Evolutionary conservation across 1,140 invertebrate genomes (phyloP).

Genomic region (Macrosteles quadrilineatus): DNA sequence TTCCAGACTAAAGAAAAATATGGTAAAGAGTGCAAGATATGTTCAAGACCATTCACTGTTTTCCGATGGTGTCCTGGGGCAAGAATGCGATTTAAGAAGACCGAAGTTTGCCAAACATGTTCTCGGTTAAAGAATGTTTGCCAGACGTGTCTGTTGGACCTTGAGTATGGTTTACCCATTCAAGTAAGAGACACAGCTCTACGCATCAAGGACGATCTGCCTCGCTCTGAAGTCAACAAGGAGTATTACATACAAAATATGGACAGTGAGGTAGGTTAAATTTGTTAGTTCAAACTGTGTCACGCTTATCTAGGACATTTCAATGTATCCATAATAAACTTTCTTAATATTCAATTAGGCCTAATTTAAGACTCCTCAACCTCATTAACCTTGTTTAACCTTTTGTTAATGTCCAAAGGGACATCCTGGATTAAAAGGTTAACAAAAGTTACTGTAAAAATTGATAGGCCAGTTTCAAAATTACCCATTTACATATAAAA

Average conservation of each 20-base stretch:
- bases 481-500: too few species aligned
- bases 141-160: constrained; percentile 96
- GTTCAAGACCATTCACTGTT: constrained; percentile 95
- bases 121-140: constrained; percentile 98
- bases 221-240: constrained; percentile 97
- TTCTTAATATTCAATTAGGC: too few species aligned
- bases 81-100: constrained; percentile 99
- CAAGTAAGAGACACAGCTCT: constrained; percentile 96
- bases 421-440: too few species aligned
- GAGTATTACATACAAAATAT: constrained; percentile 98
- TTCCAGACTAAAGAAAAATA: constrained; percentile 95
- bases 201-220: constrained; percentile 92
- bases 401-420: too few species aligned
- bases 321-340: too few species aligned
- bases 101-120: constrained; percentile 99
- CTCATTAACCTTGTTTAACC: too few species aligned
- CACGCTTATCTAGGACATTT: too few species aligned
- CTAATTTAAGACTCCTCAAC: too few species aligned
- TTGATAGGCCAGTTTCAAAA: too few species aligned
- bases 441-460: too few species aligned
- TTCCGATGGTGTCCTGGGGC: constrained; percentile 98
- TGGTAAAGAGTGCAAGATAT: constrained; percentile 99
- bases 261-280: constrained; percentile 69
- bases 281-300: too few species aligned
- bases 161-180: constrained; percentile 95